These are phyloP conservation scores for Odontothrips loti DNA, from an alignment of 2,888 invertebrate genomes.

Conservation along the genomic window DNA sequence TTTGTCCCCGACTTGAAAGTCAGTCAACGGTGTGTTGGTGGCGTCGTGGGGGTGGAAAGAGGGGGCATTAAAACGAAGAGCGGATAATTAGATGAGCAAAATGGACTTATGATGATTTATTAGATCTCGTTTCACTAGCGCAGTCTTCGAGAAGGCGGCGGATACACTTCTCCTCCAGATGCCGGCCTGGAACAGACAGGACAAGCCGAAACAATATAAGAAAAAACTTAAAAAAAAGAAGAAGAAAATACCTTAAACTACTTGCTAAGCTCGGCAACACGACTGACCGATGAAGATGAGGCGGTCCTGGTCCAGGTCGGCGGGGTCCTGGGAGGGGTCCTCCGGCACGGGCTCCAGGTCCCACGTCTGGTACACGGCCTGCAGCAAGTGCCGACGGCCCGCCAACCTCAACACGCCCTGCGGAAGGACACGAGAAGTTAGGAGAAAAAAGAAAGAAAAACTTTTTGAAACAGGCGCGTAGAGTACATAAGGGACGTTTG, in stretches of 20 bases:
- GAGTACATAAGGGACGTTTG: too few relatives aligned
- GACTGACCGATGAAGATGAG: slow-evolving; percentile 42
- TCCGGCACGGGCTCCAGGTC: slow-evolving; percentile 38
- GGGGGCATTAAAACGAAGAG: not conserved
- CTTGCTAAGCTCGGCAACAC: too few relatives aligned
- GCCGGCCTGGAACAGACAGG: not conserved
- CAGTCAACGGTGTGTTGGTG: not conserved
- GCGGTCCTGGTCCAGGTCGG: slow-evolving; percentile 32
- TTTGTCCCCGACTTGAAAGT: too few relatives aligned
- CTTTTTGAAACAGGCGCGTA: too few relatives aligned
- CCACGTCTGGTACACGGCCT: slow-evolving; percentile 42
- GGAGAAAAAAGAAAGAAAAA: too few relatives aligned
- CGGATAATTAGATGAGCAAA: too few relatives aligned
- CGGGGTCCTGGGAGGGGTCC: slow-evolving; percentile 29
- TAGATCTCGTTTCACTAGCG: not conserved
- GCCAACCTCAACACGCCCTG: slow-evolving; percentile 18
- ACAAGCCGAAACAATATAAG: not conserved
- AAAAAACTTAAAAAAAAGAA: too few relatives aligned
- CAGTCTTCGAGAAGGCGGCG: not conserved
- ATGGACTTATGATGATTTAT: too few relatives aligned
- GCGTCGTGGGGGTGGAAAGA: not conserved
- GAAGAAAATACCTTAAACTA: too few relatives aligned
- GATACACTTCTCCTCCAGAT: not conserved
- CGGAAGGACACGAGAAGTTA: not conserved
- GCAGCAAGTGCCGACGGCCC: slow-evolving; percentile 37